Evolutionary conservation across 2,888 invertebrate genomes (phyloP).

Genomic region (Gerris lacustris): DNA sequence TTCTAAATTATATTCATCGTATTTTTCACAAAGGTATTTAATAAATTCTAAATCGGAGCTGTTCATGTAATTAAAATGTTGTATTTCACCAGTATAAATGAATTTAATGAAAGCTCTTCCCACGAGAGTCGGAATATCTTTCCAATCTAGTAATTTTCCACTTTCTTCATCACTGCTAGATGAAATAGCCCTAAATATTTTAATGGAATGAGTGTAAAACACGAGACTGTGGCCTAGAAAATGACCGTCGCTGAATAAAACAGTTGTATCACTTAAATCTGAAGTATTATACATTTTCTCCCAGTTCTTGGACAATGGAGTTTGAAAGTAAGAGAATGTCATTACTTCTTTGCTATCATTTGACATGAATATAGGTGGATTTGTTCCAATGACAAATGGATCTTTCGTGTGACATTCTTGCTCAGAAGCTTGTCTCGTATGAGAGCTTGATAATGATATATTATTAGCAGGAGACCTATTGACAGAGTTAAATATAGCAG

Average conservation of each 20-base stretch:
- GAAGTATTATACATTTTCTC: conserved; percentile 35
- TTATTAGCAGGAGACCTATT: background rate
- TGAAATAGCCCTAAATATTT: conserved; percentile 35
- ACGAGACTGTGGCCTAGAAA: conserved; percentile 39
- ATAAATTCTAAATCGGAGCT: conserved; percentile 27
- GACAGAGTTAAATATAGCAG: background rate
- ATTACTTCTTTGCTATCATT: background rate
- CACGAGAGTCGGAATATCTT: conserved; percentile 30
- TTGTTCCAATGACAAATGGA: background rate
- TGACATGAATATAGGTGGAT: background rate
- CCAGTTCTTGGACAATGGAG: conserved; percentile 34
- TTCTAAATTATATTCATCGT: conserved; percentile 33
- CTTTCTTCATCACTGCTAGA: conserved; percentile 19
- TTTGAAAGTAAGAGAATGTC: background rate
- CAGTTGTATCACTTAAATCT: conserved; percentile 38
- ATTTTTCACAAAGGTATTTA: conserved; percentile 32
- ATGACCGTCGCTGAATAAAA: conserved; percentile 36
- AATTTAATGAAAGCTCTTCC: conserved; percentile 37
- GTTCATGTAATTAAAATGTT: background rate
- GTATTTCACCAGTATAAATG: conserved; percentile 35
- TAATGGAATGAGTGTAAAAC: conserved; percentile 38
- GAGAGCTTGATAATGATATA: background rate
- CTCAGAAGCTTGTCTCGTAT: no score
- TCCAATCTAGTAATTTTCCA: conserved; percentile 32
- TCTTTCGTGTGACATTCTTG: background rate